Evolutionary conservation across 2,888 invertebrate genomes (phyloP), one percentile per base, ranked within the genome.

Genomic region (Hirudinaria manillensis): DNA sequence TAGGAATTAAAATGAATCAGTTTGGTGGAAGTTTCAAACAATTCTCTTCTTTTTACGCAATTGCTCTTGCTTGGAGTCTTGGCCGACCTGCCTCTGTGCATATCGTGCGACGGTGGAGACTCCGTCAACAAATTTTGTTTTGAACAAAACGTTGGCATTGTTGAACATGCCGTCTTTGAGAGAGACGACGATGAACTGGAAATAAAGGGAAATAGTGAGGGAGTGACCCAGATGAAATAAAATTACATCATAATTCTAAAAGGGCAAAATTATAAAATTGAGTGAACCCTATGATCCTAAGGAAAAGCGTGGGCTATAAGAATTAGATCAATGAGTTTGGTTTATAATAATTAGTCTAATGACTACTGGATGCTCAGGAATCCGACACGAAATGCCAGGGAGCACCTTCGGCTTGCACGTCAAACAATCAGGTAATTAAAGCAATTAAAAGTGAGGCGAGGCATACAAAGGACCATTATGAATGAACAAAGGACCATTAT

Each of bases 131-230:
- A 99, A 97, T 81, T 90, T 90, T 0, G 98, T 98, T 75, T 92
- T 91, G 88, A 93, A 99, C 75, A 99, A 86, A 34, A 98, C 96
- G 86, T 99, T 98, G 0, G 99, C 98, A 87, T 99, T 97, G 87
- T 93, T 95, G 87, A 98, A 99, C 94, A 99, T 98, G 38, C 98
- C 98, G 85, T 99, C 97, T 84, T 99, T 99, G 68, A 99, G 88
- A 0, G 98, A 98, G 0, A 99, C 99, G 78, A 99, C 92, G 80
- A 99, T 92, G 86, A 99, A 99, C 91, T 98, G 90, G 67, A 82
- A 89, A 29, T 6, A 68, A 24, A 53, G 19, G 38, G 38, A 70
- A 2, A n/a, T 21, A 6, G 6, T 29, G 7, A 36, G 2, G 19
- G 27, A 6, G 65, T 65, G 65, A 21, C n/a, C 10, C 10, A 65